These are phyloP conservation scores for Agapostemon virescens DNA, from an alignment of 2,888 invertebrate genomes.

Conservation along the genomic window DNA sequence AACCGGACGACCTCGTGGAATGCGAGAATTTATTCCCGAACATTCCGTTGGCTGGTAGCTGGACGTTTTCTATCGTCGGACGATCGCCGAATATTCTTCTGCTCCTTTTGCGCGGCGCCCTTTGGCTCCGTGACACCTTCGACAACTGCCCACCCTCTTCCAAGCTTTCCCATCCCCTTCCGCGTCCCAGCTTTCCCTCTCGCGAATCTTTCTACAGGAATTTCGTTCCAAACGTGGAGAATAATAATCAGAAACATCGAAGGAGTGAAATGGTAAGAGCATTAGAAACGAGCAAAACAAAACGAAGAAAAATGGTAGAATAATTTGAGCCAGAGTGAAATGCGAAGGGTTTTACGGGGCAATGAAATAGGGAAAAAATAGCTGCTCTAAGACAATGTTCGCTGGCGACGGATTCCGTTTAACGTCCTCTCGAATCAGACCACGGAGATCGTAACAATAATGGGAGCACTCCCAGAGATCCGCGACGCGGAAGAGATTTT, in stretches of 20 bases:
- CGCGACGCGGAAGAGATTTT: slow-evolving; percentile 36
- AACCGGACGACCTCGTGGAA: slow-evolving; percentile 49
- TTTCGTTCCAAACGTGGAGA: too few relatives aligned
- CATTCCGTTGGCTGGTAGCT: slow-evolving; percentile 57
- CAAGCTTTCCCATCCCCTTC: background rate
- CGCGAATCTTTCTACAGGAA: background rate
- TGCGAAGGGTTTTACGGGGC: background rate
- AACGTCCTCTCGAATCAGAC: slow-evolving; percentile 29
- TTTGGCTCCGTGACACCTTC: slow-evolving; percentile 22
- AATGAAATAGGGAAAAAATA: background rate
- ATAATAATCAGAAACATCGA: too few relatives aligned
- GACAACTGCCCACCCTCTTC: slow-evolving; percentile 13
- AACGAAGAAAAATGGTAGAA: too few relatives aligned
- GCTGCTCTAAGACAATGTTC: background rate
- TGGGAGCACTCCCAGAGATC: background rate
- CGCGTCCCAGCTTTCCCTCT: background rate
- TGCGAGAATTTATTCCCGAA: slow-evolving; percentile 67
- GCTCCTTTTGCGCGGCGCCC: background rate
- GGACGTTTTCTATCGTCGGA: slow-evolving; percentile 50
- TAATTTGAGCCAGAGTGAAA: background rate
- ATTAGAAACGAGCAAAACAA: too few relatives aligned
- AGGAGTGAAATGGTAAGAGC: too few relatives aligned
- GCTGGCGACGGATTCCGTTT: slow-evolving; percentile 7
- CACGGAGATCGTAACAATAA: slow-evolving; percentile 22
- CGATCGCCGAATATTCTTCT: slow-evolving; percentile 28